A percentile compares a stretch with the other conserved stretches of the same genome.
Conservation (phyloP, 2,888 invertebrate species). For the Nomada fabriciana region DNA sequence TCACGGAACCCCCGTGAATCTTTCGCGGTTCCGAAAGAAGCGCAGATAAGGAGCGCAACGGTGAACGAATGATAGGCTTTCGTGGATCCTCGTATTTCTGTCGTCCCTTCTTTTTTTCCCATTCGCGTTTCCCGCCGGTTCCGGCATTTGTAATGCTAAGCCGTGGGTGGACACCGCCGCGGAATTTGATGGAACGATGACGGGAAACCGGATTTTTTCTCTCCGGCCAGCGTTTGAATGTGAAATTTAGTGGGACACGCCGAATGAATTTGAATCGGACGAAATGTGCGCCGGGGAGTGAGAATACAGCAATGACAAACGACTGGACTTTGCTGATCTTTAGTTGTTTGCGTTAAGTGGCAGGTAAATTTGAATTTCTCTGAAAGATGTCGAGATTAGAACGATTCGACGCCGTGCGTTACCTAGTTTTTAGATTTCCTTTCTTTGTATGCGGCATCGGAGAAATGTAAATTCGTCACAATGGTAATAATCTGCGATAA, state of each 20-base stretch:
- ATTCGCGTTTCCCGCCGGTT: background rate
- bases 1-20: constrained; percentile 50
- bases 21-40: constrained; percentile 40
- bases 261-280: no score
- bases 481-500: no score
- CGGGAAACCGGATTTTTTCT: background rate
- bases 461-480: no score
- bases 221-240: background rate
- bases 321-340: no score
- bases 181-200: constrained; percentile 5
- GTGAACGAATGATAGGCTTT: constrained; percentile 45
- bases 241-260: background rate
- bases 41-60: constrained; percentile 36
- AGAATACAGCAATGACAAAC: no score
- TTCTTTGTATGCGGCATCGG: no score
- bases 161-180: background rate
- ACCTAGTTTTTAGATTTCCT: no score
- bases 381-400: background rate
- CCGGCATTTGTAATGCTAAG: constrained; percentile 10
- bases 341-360: background rate
- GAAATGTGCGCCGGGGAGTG: no score
- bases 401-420: no score
- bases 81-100: constrained; percentile 31
- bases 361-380: background rate
- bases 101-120: background rate